Evolutionary conservation across 2,797 vertebrate genomes (phyloP).

Genomic region (Oreochromis mossambicus): DNA sequence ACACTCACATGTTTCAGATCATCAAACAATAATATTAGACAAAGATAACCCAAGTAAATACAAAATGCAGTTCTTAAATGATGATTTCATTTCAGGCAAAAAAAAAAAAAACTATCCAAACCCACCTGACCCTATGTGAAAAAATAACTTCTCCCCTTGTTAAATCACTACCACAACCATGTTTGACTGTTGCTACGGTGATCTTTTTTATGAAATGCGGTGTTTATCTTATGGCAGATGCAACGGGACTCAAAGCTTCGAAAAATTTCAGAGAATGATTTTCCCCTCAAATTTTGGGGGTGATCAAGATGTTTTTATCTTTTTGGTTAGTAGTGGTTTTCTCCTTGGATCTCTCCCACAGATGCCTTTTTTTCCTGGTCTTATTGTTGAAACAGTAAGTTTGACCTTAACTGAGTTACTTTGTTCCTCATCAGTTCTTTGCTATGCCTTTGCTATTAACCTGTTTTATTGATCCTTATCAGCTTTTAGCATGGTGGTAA

Average conservation of each 20-base stretch:
- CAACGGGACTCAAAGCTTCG: background rate
- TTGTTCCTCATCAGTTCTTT: background rate
- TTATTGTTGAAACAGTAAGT: background rate
- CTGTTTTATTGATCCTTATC: background rate
- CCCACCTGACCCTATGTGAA: background rate
- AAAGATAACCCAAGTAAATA: too few relatives aligned
- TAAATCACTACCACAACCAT: background rate
- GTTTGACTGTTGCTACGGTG: background rate
- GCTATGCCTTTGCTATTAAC: background rate
- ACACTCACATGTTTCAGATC: background rate
- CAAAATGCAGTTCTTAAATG: too few relatives aligned
- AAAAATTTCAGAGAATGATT: background rate
- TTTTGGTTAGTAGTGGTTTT: background rate
- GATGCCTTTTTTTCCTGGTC: background rate
- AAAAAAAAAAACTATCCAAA: background rate
- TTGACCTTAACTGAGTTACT: background rate
- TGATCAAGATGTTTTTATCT: background rate
- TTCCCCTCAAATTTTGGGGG: background rate
- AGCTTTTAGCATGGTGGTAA: background rate
- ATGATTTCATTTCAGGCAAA: too few relatives aligned
- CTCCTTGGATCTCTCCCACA: background rate
- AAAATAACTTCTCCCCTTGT: background rate
- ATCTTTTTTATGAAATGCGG: background rate
- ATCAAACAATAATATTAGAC: background rate
- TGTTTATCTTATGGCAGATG: background rate